Evolutionary conservation across 2,888 invertebrate genomes (phyloP).

Genomic region (Drosophila nr. medialis): DNA sequence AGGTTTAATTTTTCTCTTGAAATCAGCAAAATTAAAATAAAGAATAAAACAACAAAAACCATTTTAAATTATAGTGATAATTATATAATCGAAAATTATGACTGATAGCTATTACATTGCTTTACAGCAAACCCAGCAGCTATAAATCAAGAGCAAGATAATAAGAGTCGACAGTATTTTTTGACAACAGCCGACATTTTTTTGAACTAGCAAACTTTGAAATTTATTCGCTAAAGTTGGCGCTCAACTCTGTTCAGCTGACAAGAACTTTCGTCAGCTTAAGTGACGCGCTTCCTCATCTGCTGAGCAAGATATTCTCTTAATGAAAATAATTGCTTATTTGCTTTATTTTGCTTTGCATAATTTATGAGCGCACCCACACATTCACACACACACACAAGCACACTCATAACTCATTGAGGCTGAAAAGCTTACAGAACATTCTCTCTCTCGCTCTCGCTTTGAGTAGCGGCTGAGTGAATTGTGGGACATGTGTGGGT

Average conservation of each 20-base stretch:
- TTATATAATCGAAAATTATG: background rate
- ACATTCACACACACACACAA: slow-evolving; percentile 26
- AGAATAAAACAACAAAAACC: background rate
- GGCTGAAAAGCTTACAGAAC: slow-evolving; percentile 29
- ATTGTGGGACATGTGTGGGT: slow-evolving; percentile 78
- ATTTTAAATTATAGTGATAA: background rate
- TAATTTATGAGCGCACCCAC: slow-evolving; percentile 64
- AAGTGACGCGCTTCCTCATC: slow-evolving; percentile 14
- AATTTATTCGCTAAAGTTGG: slow-evolving; percentile 40
- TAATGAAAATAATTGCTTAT: slow-evolving; percentile 68
- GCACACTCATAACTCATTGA: slow-evolving; percentile 35
- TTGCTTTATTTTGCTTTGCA: slow-evolving; percentile 45
- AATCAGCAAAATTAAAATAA: no score
- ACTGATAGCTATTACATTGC: no score
- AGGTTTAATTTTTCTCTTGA: no score
- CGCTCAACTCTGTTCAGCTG: slow-evolving; percentile 17
- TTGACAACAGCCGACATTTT: slow-evolving; percentile 18
- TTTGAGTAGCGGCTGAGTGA: slow-evolving; percentile 35
- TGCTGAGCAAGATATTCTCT: slow-evolving; percentile 41
- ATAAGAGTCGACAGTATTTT: slow-evolving; percentile 14
- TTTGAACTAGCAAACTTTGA: slow-evolving; percentile 17
- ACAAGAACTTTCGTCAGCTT: slow-evolving; percentile 30
- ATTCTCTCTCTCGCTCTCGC: slow-evolving; percentile 8
- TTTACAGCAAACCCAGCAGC: background rate
- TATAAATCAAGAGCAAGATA: slow-evolving; percentile 37